Percentiles rank a stretch among this genome's conserved stretches.
Conservation (phyloP, 2,888 invertebrate species). For the Lasioglossum lativentre region DNA sequence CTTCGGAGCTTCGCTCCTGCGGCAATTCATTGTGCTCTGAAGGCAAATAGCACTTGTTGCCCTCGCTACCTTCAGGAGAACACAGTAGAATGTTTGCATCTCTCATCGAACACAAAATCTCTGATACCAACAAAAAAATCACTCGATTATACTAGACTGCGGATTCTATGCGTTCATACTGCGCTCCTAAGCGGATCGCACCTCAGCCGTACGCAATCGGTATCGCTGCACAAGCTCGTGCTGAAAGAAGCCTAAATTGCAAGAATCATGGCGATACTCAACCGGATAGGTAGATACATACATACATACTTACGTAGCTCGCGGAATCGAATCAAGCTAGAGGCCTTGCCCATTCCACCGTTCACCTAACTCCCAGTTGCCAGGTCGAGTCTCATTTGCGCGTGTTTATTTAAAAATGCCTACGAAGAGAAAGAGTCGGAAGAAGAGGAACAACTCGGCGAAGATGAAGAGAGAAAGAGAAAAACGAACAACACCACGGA, state of each 20-base stretch:
- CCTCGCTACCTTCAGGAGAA: neutral
- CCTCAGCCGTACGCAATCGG: neutral
- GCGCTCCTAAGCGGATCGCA: neutral
- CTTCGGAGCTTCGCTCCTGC: neutral
- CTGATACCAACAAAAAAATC: neutral
- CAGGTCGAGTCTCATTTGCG: neutral
- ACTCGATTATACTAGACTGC: neutral
- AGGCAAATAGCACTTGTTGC: neutral
- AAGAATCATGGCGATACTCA: neutral
- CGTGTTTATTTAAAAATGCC: neutral
- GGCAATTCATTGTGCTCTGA: neutral
- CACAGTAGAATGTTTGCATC: no score
- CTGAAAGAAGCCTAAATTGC: neutral
- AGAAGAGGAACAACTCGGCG: no score
- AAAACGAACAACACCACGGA: no score
- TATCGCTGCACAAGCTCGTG: neutral
- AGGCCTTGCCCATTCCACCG: neutral
- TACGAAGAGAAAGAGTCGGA: neutral
- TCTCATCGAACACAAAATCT: no score
- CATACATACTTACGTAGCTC: no score
- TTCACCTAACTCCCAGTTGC: neutral
- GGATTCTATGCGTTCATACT: neutral
- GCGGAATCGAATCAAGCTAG: neutral
- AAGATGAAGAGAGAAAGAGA: neutral
- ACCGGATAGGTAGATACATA: neutral